phyloP scores from a whole-genome alignment of 1,140 invertebrate genomes.

The Drosophila chauvacae region DNA sequence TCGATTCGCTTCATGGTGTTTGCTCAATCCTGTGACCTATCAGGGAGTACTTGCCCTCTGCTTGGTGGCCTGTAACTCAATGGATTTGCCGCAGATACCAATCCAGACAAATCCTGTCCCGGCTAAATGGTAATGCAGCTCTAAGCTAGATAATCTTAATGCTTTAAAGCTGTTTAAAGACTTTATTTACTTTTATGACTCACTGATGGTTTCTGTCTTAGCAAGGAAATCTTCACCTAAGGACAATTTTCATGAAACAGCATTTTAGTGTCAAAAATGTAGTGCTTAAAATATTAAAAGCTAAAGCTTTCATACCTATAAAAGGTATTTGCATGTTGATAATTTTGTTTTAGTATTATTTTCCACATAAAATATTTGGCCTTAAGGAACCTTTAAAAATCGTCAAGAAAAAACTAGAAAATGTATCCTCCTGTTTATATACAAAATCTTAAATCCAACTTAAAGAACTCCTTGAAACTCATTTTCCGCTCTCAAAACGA shows the following conservation, averaged over 20 bases:
- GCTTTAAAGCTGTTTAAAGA: not conserved
- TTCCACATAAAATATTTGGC: not conserved
- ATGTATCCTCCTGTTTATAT: too few relatives aligned
- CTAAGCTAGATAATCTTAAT: constrained; percentile 2
- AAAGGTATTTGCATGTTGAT: not conserved
- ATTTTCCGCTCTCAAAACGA: not conserved
- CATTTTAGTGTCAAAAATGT: not conserved
- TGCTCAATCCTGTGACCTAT: constrained; percentile 10
- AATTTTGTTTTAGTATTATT: not conserved
- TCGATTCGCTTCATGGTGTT: constrained; percentile 32
- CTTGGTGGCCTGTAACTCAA: not conserved
- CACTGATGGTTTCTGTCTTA: not conserved
- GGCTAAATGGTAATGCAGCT: not conserved
- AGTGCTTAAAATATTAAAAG: constrained; percentile 1
- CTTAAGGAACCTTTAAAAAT: not conserved
- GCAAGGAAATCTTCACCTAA: not conserved
- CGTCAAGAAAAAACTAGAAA: too few relatives aligned
- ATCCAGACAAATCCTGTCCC: not conserved
- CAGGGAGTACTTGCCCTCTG: not conserved
- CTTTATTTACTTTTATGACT: constrained; percentile 12
- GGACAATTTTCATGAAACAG: not conserved
- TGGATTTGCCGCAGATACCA: not conserved
- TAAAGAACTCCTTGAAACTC: not conserved
- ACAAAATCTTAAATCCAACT: too few relatives aligned
- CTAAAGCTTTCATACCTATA: not conserved